Percentiles rank a stretch among this genome's conserved stretches.
These are phyloP conservation scores for Galendromus occidentalis DNA, from an alignment of 1,140 invertebrate species.

Conservation along the genomic window DNA sequence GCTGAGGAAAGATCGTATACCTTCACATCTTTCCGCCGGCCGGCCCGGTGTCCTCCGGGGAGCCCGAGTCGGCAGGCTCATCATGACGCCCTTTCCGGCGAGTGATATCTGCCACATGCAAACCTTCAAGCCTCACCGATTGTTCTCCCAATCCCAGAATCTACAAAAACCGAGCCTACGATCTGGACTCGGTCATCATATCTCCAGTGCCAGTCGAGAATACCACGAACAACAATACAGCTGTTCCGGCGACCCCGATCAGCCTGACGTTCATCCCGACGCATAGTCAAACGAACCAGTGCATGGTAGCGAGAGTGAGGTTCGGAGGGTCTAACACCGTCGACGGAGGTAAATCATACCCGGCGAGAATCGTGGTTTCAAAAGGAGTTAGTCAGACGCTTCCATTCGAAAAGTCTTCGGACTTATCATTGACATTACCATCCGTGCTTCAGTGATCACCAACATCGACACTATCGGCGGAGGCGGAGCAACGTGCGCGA, in stretches of 20 bases:
- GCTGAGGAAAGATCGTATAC: background rate
- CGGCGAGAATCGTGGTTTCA: background rate
- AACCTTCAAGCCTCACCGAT: background rate
- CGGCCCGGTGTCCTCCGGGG: background rate
- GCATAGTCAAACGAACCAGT: background rate
- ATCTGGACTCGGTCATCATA: background rate
- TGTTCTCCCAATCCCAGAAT: background rate
- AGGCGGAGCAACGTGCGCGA: background rate
- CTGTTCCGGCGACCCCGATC: background rate
- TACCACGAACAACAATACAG: background rate
- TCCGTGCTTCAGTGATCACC: background rate
- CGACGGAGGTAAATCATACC: background rate
- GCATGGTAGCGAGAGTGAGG: background rate
- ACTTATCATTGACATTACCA: background rate
- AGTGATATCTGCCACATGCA: background rate
- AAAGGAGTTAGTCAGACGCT: background rate
- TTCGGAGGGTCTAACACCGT: background rate
- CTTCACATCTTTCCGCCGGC: background rate
- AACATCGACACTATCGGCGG: background rate
- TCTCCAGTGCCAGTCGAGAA: background rate
- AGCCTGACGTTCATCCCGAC: background rate
- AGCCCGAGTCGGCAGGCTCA: background rate
- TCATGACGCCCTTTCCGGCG: background rate
- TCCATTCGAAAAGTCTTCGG: background rate
- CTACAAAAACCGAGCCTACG: background rate